phyloP scores from a whole-genome alignment of 2,888 invertebrate species.

The Phania funesta region DNA sequence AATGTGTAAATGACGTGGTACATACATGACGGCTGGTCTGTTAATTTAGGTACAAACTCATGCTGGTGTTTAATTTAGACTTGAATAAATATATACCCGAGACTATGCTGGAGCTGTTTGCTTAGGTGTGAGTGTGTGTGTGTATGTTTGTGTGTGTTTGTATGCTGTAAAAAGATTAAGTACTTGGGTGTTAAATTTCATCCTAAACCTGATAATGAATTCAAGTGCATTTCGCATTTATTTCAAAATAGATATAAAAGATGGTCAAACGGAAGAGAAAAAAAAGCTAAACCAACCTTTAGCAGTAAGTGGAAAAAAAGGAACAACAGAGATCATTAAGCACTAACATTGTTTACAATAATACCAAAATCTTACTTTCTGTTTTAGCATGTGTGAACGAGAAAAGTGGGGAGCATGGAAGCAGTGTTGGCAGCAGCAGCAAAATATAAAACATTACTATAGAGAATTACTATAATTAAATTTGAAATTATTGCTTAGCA shows the following conservation, averaged over 20 bases:
- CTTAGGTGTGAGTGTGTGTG: background rate
- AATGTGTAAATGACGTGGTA: conserved; percentile 58
- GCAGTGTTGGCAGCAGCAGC: conserved; percentile 17
- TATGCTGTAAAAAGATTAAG: conserved; percentile 61
- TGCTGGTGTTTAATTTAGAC: conserved; percentile 50
- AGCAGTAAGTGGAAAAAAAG: background rate
- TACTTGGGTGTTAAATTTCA: conserved; percentile 67
- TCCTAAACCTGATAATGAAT: conserved; percentile 66
- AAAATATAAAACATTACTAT: conserved; percentile 62
- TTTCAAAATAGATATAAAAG: conserved; percentile 37
- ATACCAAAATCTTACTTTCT: background rate
- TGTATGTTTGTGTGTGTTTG: background rate
- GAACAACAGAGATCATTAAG: conserved; percentile 44
- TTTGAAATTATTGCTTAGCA: conserved; percentile 77
- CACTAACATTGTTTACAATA: conserved; percentile 8
- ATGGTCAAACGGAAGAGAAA: background rate
- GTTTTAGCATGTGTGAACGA: background rate
- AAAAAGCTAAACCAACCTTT: background rate
- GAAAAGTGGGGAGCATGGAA: conserved; percentile 10
- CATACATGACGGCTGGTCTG: conserved; percentile 28
- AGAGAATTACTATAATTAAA: conserved; percentile 78
- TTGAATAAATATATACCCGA: too few relatives aligned
- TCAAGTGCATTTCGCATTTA: conserved; percentile 63
- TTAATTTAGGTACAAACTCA: background rate
- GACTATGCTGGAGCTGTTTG: background rate